These are phyloP conservation scores for Hypocryptadius cinnamomeus DNA, from an alignment of 2,113 vertebrate genomes.

Conservation along the genomic window DNA sequence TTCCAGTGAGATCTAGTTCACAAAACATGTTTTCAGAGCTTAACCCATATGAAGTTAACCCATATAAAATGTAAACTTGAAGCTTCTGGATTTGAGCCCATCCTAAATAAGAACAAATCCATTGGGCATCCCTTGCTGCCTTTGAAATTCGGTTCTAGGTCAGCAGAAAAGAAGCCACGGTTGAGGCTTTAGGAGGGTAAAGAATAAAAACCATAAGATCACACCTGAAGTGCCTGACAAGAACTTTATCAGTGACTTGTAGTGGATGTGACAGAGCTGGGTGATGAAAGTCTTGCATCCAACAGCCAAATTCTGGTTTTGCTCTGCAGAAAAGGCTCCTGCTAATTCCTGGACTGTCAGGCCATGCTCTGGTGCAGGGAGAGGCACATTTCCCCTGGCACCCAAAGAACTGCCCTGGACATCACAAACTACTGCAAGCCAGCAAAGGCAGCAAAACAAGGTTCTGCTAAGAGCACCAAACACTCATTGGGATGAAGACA, in stretches of 20 bases:
- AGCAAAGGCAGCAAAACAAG: background rate
- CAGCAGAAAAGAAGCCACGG: background rate
- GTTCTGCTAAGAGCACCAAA: background rate
- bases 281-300: background rate
- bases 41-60: background rate
- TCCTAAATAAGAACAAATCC: background rate
- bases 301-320: background rate
- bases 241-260: background rate
- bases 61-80: background rate
- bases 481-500: background rate
- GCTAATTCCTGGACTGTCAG: background rate
- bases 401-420: background rate
- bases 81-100: background rate
- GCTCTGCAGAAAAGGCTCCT: background rate
- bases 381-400: background rate
- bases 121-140: background rate
- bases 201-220: background rate
- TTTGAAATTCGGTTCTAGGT: background rate
- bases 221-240: background rate
- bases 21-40: background rate
- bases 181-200: background rate
- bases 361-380: accelerated
- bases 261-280: background rate
- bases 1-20: background rate
- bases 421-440: background rate